These are phyloP conservation scores for Paedocypris sp. DNA, from an alignment of 2,113 vertebrate genomes.

Conservation along the genomic window DNA sequence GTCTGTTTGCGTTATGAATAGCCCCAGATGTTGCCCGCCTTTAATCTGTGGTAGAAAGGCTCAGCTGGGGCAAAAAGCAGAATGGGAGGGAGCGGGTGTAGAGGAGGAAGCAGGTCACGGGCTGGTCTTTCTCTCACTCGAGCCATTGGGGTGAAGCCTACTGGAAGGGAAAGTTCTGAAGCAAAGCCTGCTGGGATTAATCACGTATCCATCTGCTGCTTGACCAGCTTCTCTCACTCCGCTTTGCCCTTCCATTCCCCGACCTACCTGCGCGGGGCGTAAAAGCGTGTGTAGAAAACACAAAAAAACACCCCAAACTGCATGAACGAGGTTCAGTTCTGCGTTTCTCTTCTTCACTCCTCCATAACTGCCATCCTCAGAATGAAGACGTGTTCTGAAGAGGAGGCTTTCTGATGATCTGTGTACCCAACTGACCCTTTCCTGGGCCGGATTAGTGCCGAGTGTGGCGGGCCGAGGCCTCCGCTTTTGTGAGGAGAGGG, in stretches of 20 bases:
- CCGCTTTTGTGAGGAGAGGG: slow-evolving; percentile 54
- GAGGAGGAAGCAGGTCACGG: slow-evolving; percentile 62
- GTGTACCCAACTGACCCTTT: slow-evolving; percentile 55
- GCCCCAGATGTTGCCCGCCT: slow-evolving; percentile 79
- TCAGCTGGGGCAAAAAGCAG: slow-evolving; percentile 76
- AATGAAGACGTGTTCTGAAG: slow-evolving; percentile 37
- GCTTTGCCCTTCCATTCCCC: not conserved
- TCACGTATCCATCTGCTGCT: slow-evolving; percentile 47
- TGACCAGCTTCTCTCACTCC: slow-evolving; percentile 29
- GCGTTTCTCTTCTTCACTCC: not conserved
- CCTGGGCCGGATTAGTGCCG: slow-evolving; percentile 59
- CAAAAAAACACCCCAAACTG: too few relatives aligned
- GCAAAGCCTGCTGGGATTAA: slow-evolving; percentile 45
- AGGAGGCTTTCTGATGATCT: slow-evolving; percentile 39
- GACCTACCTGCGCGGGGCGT: too few relatives aligned
- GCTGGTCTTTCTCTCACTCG: slow-evolving; percentile 58
- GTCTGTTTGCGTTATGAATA: slow-evolving; percentile 62
- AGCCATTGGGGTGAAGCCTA: slow-evolving; percentile 57
- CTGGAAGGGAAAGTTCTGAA: slow-evolving; percentile 45
- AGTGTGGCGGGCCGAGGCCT: slow-evolving; percentile 60
- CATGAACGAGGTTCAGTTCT: too few relatives aligned
- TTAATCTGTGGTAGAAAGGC: slow-evolving; percentile 82
- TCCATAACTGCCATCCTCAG: slow-evolving; percentile 1
- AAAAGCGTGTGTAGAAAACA: too few relatives aligned
- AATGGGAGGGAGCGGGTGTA: slow-evolving; percentile 72